These are phyloP conservation scores for Miichthys miiuy DNA, from an alignment of 2,797 vertebrate species.

Conservation along the genomic window DNA sequence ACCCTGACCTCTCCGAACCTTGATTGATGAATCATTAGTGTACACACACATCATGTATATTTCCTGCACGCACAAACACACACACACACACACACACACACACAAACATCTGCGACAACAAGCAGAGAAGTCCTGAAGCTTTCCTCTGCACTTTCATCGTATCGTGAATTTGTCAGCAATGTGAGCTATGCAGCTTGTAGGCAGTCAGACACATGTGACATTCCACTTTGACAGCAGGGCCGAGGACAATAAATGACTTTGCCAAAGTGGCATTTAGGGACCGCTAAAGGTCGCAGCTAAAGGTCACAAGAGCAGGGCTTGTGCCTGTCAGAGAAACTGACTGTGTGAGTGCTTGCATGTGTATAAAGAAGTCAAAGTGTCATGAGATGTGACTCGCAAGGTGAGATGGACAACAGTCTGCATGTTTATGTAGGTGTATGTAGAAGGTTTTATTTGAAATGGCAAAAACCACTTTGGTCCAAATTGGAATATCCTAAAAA, in stretches of 20 bases:
- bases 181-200: slow-evolving; percentile 47
- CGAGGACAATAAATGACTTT: slow-evolving; percentile 71
- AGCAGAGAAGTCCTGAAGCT: slow-evolving; percentile 23
- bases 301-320: slow-evolving; percentile 63
- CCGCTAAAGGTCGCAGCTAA: slow-evolving; percentile 68
- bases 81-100: background rate
- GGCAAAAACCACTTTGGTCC: background rate
- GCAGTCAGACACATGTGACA: slow-evolving; percentile 71
- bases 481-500: slow-evolving; percentile 1
- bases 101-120: background rate
- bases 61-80: slow-evolving; percentile 1
- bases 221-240: slow-evolving; percentile 70
- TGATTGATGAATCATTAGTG: slow-evolving; percentile 47
- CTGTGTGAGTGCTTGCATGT: slow-evolving; percentile 36
- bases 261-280: slow-evolving; percentile 73
- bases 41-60: slow-evolving; percentile 19
- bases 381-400: slow-evolving; percentile 17
- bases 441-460: slow-evolving; percentile 4
- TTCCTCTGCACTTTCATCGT: slow-evolving; percentile 33
- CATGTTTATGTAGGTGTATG: slow-evolving; percentile 3
- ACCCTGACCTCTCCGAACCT: slow-evolving; percentile 30
- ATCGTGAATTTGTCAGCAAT: slow-evolving; percentile 25
- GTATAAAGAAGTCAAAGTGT: slow-evolving; percentile 58
- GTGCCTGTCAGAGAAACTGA: slow-evolving; percentile 52
- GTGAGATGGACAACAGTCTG: slow-evolving; percentile 6